These are phyloP conservation scores for Callionymus lyra DNA, from an alignment of 2,113 vertebrate genomes.

Conservation along the genomic window DNA sequence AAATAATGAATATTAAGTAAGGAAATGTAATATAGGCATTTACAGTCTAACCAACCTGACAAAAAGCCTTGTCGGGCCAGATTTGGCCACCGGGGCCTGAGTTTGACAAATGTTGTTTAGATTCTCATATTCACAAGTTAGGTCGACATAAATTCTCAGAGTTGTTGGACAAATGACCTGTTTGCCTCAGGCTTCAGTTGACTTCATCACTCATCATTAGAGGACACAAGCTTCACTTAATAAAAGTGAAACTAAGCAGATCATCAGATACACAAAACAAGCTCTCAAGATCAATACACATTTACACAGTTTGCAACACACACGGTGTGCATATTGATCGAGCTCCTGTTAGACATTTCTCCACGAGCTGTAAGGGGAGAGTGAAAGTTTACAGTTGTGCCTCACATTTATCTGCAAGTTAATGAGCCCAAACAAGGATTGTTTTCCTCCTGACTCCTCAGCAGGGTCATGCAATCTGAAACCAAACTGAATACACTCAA, in stretches of 20 bases:
- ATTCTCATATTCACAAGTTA: too few relatives aligned
- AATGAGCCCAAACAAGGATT: slow-evolving; percentile 29
- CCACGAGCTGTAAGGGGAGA: slow-evolving; percentile 22
- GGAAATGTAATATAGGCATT: too few relatives aligned
- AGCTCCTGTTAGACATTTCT: slow-evolving; percentile 40
- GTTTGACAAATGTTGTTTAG: too few relatives aligned
- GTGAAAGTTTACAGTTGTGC: slow-evolving; percentile 44
- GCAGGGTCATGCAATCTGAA: too few relatives aligned
- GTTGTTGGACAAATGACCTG: slow-evolving; percentile 17
- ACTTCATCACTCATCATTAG: slow-evolving; percentile 52
- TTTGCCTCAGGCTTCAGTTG: slow-evolving; percentile 25
- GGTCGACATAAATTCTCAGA: slow-evolving; percentile 14
- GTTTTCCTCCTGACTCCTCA: too few relatives aligned
- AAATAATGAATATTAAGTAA: too few relatives aligned
- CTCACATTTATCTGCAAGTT: slow-evolving; percentile 43
- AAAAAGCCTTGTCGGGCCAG: too few relatives aligned
- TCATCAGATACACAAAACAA: slow-evolving; percentile 47
- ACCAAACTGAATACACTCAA: too few relatives aligned
- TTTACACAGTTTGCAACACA: slow-evolving; percentile 26
- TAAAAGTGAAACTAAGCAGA: slow-evolving; percentile 47
- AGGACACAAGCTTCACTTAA: slow-evolving; percentile 30
- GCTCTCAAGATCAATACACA: slow-evolving; percentile 46
- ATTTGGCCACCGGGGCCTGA: too few relatives aligned
- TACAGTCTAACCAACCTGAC: too few relatives aligned
- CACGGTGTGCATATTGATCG: slow-evolving; percentile 43